A percentile compares a stretch with the other conserved stretches of the same genome.
Evolutionary conservation across 2,888 invertebrate genomes (phyloP).

Genomic region (Phyllotreta cruciferae): DNA sequence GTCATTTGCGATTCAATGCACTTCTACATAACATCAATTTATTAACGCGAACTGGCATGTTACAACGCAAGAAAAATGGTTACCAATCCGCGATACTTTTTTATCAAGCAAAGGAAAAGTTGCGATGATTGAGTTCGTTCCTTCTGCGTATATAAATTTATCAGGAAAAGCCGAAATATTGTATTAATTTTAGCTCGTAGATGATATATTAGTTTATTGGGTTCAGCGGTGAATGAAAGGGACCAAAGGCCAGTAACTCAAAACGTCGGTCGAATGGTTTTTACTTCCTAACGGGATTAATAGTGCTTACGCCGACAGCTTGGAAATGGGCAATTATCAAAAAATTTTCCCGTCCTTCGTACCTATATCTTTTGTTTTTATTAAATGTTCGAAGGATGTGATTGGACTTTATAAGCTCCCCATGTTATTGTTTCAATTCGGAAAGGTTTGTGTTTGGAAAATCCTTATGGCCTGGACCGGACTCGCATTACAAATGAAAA

Average conservation of each 20-base stretch:
- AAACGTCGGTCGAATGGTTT: constrained; percentile 50
- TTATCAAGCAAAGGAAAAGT: too few relatives aligned
- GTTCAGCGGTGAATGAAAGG: constrained; percentile 14
- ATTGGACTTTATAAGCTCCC: constrained; percentile 43
- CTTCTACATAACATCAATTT: constrained; percentile 3
- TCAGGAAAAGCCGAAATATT: too few relatives aligned
- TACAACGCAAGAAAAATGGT: too few relatives aligned
- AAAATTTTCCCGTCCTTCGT: constrained; percentile 41
- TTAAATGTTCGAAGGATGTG: constrained; percentile 45
- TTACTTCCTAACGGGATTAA: constrained; percentile 52
- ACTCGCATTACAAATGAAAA: too few relatives aligned
- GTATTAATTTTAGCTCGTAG: constrained; percentile 19
- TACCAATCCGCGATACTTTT: too few relatives aligned
- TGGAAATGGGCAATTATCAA: constrained; percentile 52
- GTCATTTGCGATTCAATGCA: constrained; percentile 17
- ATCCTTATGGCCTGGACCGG: not conserved
- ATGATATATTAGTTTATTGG: constrained; percentile 27
- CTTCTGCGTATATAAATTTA: not conserved
- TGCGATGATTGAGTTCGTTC: not conserved
- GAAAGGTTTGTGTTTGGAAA: not conserved
- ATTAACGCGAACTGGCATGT: constrained; percentile 5
- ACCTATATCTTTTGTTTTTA: constrained; percentile 40
- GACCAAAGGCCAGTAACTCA: constrained; percentile 47
- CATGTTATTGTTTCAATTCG: constrained; percentile 43
- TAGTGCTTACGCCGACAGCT: constrained; percentile 52